Evolutionary conservation across 2,113 vertebrate species (phyloP), one percentile per base, ranked within the genome.

Genomic region (Galemys pyrenaicus): DNA sequence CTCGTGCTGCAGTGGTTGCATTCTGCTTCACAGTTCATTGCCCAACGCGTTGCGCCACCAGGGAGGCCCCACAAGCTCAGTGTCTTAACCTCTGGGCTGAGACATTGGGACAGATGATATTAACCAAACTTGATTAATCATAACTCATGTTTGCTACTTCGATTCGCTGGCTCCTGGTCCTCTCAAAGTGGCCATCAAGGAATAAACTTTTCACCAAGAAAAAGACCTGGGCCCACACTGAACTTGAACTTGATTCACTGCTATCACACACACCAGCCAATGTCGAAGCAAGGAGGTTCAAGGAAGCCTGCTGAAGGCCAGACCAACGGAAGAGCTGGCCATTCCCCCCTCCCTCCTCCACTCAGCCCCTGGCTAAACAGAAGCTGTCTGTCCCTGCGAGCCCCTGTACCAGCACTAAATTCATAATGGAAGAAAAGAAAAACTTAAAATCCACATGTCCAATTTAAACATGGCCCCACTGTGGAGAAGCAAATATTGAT

Each of bases 401-500:
- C 56, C 58, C 79, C 51, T 83, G 60, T 9, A 87, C 60, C 74
- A 74, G 20, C 15, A 56, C 49, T 26, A 16, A 37, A 62, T 41
- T 87, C 77, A 39, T 9, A 85, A 73, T 11, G 37, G 60, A 24
- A 71, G n/a, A 70, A 68, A 86, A 86, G 28, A 41, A 93, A 84
- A 75, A 41, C 54, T 32, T 62, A 11, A 91, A 68, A 58, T 82
- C 81, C 60, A 56, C 0, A 1, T 54, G 91, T 65, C 56, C 51
- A 17, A 65, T 92, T 73, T 70, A 39, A 86, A 83, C 41, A 70
- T 20, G 4, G 41, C 51, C 64, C 19, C 88, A 7, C 82, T 56
- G 0, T 30, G 49, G 12, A 92, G 49, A 62, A 86, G 91, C 84
- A 94, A 97, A 90, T 95, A 95, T 81, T 93, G 87, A 82, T 54